These are phyloP conservation scores for Myodes glareolus DNA, from an alignment of 2,113 vertebrate genomes.

Conservation along the genomic window DNA sequence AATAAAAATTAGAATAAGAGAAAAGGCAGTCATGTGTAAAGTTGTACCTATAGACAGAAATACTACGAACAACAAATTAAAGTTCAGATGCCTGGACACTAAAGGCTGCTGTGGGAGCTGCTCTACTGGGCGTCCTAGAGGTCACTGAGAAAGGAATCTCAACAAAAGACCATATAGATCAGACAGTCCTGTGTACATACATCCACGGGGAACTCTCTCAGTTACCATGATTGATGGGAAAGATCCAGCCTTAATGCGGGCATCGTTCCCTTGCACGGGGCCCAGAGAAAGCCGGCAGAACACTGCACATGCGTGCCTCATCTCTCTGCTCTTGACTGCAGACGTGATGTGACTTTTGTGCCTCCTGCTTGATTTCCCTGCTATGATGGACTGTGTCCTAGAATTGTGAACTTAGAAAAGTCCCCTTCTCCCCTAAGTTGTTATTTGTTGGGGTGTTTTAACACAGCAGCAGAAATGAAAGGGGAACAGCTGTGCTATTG, in stretches of 20 bases:
- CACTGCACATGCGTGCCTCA: not conserved
- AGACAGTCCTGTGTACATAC: not conserved
- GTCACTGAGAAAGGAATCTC: not conserved
- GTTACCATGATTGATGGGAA: too few species aligned
- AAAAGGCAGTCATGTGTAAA: not conserved
- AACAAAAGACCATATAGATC: too few species aligned
- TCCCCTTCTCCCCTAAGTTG: not conserved
- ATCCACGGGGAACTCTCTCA: not conserved
- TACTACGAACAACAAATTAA: not conserved
- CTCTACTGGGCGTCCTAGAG: not conserved
- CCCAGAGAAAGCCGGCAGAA: not conserved
- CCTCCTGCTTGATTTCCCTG: not conserved
- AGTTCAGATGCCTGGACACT: not conserved
- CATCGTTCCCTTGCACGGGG: not conserved
- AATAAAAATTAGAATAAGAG: not conserved
- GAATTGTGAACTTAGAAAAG: not conserved
- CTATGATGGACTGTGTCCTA: not conserved
- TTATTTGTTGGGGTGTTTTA: not conserved
- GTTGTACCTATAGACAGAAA: not conserved
- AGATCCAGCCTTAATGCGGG: not conserved
- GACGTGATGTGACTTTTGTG: not conserved
- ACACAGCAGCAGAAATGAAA: not conserved
- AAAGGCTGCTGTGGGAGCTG: too few species aligned
- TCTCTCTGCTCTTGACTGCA: not conserved
- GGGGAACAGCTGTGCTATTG: not conserved